These are phyloP conservation scores for Gasterosteus aculeatus DNA, from an alignment of 2,113 vertebrate genomes.

Conservation along the genomic window DNA sequence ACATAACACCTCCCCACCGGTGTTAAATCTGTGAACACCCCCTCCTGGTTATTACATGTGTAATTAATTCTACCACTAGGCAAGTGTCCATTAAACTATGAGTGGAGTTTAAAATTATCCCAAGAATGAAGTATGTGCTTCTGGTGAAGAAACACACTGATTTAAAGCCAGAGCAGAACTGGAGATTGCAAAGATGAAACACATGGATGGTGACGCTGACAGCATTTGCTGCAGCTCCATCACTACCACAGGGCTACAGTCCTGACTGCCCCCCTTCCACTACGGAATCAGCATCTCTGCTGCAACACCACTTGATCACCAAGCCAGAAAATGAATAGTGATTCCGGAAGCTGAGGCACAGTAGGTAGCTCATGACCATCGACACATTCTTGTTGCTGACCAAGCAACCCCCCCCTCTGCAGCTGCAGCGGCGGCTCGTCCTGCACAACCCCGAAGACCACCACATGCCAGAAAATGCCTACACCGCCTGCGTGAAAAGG, in stretches of 20 bases:
- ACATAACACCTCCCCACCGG: constrained; percentile 14
- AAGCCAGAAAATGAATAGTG: constrained; percentile 36
- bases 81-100: constrained; percentile 9
- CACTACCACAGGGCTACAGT: constrained; percentile 17
- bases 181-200: constrained; percentile 30
- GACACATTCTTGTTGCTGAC: constrained; percentile 66
- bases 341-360: constrained; percentile 38
- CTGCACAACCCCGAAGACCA: constrained; percentile 25
- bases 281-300: constrained; percentile 25
- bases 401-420: constrained; percentile 61
- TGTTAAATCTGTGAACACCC: constrained; percentile 37
- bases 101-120: neutral
- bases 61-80: constrained; percentile 27
- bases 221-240: neutral
- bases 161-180: constrained; percentile 13
- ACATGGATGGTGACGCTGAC: neutral
- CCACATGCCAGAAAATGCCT: constrained; percentile 27
- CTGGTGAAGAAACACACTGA: constrained; percentile 14
- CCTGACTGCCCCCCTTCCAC: constrained; percentile 35
- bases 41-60: constrained; percentile 31
- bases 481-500: neutral
- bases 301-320: constrained; percentile 41
- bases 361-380: constrained; percentile 47
- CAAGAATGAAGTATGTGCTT: neutral
- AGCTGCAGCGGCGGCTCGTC: constrained; percentile 42